phyloP scores from a whole-genome alignment of 2,797 vertebrate species.

The Aldrovandia affinis region DNA sequence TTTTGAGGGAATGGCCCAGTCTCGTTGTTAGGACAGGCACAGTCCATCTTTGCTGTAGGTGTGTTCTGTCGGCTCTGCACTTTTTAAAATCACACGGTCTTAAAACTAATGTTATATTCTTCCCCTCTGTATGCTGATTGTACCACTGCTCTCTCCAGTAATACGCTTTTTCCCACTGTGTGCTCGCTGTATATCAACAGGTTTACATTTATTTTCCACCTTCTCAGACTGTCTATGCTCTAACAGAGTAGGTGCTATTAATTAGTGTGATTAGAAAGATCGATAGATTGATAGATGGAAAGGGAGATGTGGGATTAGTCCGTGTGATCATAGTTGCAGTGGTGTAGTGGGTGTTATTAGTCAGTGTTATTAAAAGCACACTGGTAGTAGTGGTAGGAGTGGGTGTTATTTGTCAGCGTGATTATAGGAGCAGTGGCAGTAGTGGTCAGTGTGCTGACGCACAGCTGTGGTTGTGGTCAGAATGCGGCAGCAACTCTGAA shows the following conservation, averaged over 20 bases:
- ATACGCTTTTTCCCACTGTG: not conserved
- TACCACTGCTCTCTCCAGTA: no score
- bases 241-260: not conserved
- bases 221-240: not conserved
- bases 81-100: not conserved
- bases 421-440: constrained; percentile 8
- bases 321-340: not conserved
- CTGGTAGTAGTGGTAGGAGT: not conserved
- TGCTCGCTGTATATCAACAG: not conserved
- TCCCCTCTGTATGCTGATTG: not conserved
- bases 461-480: not conserved
- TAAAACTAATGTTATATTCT: not conserved
- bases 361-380: not conserved
- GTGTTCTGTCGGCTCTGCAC: no score
- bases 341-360: not conserved
- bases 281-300: no score
- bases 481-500: not conserved
- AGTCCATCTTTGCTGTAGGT: not conserved
- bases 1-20: not conserved
- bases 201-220: not conserved
- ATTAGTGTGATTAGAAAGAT: not conserved
- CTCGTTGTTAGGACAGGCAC: not conserved
- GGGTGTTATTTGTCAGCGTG: not conserved
- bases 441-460: constrained; percentile 10
- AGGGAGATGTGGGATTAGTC: not conserved